Evolutionary conservation across 2,888 invertebrate genomes (phyloP), one percentile per base, ranked within the genome.

Genomic region (Lepidocyrtinus sp.): DNA sequence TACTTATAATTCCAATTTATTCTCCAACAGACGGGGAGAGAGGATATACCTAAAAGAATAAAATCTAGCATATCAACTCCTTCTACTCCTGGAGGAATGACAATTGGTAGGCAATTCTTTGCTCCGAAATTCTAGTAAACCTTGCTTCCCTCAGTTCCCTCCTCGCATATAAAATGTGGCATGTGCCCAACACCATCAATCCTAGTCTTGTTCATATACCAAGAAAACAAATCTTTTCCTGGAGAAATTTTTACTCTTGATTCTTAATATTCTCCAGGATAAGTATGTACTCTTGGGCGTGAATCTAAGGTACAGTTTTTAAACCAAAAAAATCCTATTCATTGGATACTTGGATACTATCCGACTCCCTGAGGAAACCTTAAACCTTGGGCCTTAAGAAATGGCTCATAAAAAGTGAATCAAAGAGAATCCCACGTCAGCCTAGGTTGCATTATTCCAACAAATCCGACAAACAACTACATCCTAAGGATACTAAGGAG

Each of bases 281-380:
- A 5, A 12, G 36, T 5, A 12, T 36, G 12, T 12, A 36, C 12
- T 5, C 12, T 9, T 36, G 36, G 12, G 36, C 36, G 36, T 36
- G 12, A 12, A 5, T 5, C 12, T 5, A 36, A 12, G 7, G 5
- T 36, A 12, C 12, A 36, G 25, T 65, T 36, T 70, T 75, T 75
- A 70, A 74, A 70, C 70, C 80, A 75, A 65, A 80, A 9, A 9
- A 36, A 5, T 80, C 80, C 80, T 70, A 75, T 69, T 80, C 75
- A 80, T 80, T 75, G 74, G 80, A 74, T 80, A 75, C 80, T 80
- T n/a, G n/a, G n/a, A n/a, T n/a, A n/a, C n/a, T n/a, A n/a, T n/a
- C n/a, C n/a, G n/a, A n/a, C n/a, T 36, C 75, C 75, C 80, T 22
- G 70, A 70, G 80, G 70, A 80, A 80, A 65, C 74, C 12, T 75